Evolutionary conservation across 2,888 invertebrate species (phyloP), one percentile per base, ranked within the genome.

Genomic region (Rhaphigaster nebulosa): DNA sequence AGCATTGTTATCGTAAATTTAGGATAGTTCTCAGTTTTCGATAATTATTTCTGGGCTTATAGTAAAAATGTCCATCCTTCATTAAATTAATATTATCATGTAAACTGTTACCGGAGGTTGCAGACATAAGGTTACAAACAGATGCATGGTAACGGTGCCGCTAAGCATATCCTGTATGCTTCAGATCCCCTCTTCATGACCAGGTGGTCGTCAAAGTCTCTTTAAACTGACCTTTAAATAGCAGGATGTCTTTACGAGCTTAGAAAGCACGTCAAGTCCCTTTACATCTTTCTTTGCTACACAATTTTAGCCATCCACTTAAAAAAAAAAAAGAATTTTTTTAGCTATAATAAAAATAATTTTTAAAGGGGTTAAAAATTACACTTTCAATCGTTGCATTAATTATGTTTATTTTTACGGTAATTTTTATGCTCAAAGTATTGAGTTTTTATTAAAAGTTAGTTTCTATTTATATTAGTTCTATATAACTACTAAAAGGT

Each of bases 91-190:
- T 60, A 76, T 10, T 8, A 38, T 38, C 20, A 23, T 76, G 38
- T 76, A 38, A 76, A 76, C 38, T 76, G 38, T 76, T 38, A 34
- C 20, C 20, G 70, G 70, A 76, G 70, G 70, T 76, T 76, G 34
- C 70, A 38, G 70, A 5, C 70, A 76, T 34, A 38, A 76, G 70
- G 70, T 76, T 76, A 76, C 70, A 76, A 76, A 76, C 70, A 65
- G 13, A 65, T 4, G 65, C 60, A 70, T 70, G 18, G 15, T 23
- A 34, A 34, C 18, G 0, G 13, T 34, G 60, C 38, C 70, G 34
- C n/a, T n/a, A n/a, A 76, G 38, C 13, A 34, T n/a, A n/a, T 20
- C 20, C 20, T 20, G 34, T 76, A 23, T 38, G 70, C 20, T 38
- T 38, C 23, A 38, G 6, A 5, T 38, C 65, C 65, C 26, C 5